Base-by-base conservation (phyloP, 2,888 invertebrate species). In the Conchocele bisecta region DNA sequence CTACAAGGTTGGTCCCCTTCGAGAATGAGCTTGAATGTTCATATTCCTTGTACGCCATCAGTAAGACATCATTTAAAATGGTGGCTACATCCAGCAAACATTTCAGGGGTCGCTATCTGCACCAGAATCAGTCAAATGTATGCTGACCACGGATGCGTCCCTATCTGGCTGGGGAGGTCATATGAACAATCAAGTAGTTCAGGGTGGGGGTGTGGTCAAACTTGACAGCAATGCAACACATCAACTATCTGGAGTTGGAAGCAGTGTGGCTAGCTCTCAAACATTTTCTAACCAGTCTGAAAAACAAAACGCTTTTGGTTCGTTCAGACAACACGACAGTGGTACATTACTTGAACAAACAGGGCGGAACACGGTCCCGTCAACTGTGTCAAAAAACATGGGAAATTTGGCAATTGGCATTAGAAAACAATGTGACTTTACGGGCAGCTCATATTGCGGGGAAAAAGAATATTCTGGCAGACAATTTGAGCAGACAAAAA, bases 161-260 rank as follows among this genome's bases (percentile, higher is more conserved):
- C 29, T 53, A 15, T 48, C 11, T 15, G 66, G 53, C 5, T 73
- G 29, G 44, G 66, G 70, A 13, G 77, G 57, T 20, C 54, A 50
- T 41, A 42, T 77, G 17, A 20, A 41, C 17, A n/a, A 64, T 46
- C 58, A 42, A n/a, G 37, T 61, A 11, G 51, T 56, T 39, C 67
- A 73, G 17, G 68, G 67, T 13, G n/a, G n/a, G n/a, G n/a, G 15
- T 15, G 9, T 68, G 73, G 68, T 31, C 50, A 24, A 9, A 13
- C 6, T 9, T 7, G 7, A n/a, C 51, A 28, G 56, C 39, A 28
- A 46, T 22, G 17, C 20, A n/a, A 11, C 70, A 64, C 37, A 77
- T 77, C 29, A 77, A 74, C 44, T 67, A 33, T 46, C 51, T 71
- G 33, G 77, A 71, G 35, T 60, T 74, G 74, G 66, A 66, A 48